Evolutionary conservation across 1,140 invertebrate genomes (phyloP).

Genomic region (Coenobita brevimanus): DNA sequence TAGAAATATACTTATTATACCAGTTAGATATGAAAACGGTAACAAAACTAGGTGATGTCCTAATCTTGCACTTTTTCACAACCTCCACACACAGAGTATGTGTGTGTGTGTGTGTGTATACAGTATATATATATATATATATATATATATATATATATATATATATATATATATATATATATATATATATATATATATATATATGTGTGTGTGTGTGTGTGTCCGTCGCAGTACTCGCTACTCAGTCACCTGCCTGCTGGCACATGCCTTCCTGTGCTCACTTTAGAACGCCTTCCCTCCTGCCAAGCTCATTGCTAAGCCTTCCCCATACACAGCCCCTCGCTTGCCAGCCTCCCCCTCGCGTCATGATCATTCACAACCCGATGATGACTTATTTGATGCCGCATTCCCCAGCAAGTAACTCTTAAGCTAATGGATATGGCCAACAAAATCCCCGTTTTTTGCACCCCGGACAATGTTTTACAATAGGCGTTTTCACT

Average conservation of each 20-base stretch:
- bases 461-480: slow-evolving; percentile 59
- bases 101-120: slow-evolving; percentile 12
- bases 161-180: neutral
- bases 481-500: slow-evolving; percentile 61
- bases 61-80: too few relatives aligned
- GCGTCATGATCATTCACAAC: slow-evolving; percentile 37
- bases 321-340: neutral
- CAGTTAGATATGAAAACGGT: too few relatives aligned
- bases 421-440: slow-evolving; percentile 62
- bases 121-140: too few relatives aligned
- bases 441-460: slow-evolving; percentile 50
- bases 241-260: neutral
- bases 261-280: neutral
- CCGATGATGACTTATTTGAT: slow-evolving; percentile 60
- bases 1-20: too few relatives aligned
- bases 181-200: neutral
- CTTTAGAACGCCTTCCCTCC: neutral
- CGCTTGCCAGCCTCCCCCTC: neutral
- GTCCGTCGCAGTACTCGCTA: neutral
- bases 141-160: neutral
- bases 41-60: too few relatives aligned
- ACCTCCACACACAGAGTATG: too few relatives aligned
- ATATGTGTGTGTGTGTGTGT: neutral
- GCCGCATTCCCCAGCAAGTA: slow-evolving; percentile 48
- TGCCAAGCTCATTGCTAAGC: neutral